phyloP scores from a whole-genome alignment of 2,797 vertebrate species.

The Pteronotus mesoamericanus region DNA sequence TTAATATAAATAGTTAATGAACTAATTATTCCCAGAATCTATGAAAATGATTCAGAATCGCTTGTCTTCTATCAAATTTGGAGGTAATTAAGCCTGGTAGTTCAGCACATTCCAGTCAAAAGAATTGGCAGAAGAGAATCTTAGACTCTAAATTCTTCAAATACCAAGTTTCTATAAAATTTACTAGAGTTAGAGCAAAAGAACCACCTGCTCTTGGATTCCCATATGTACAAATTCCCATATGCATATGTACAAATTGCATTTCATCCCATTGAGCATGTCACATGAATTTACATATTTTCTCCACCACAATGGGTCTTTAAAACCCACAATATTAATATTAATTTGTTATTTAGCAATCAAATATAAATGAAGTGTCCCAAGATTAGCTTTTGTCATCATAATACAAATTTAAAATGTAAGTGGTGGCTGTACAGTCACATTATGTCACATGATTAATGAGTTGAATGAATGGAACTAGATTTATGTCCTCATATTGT shows the following conservation, averaged over 20 bases:
- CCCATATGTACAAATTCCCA: slow-evolving; percentile 19
- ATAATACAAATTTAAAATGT: background rate
- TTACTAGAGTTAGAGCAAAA: background rate
- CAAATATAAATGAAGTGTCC: slow-evolving; percentile 18
- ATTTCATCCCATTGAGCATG: background rate
- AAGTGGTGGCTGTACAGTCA: background rate
- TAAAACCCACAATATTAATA: background rate
- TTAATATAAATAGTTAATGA: background rate
- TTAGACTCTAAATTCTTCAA: slow-evolving; percentile 25
- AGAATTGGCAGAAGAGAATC: slow-evolving; percentile 31
- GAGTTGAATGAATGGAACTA: slow-evolving; percentile 54
- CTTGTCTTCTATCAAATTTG: background rate
- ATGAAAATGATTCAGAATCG: background rate
- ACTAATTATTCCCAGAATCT: background rate
- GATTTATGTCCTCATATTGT: slow-evolving; percentile 35
- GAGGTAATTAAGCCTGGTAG: background rate
- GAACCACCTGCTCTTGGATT: slow-evolving; percentile 24
- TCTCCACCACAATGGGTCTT: background rate
- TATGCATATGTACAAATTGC: slow-evolving; percentile 14
- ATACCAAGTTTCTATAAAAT: slow-evolving; percentile 28
- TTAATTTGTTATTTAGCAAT: slow-evolving; percentile 61
- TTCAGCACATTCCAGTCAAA: slow-evolving; percentile 22
- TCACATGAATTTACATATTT: slow-evolving; percentile 39
- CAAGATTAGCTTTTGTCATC: background rate
- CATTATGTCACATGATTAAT: slow-evolving; percentile 40